These are phyloP conservation scores for Eurois occulta DNA, from an alignment of 2,888 invertebrate genomes.

Conservation along the genomic window DNA sequence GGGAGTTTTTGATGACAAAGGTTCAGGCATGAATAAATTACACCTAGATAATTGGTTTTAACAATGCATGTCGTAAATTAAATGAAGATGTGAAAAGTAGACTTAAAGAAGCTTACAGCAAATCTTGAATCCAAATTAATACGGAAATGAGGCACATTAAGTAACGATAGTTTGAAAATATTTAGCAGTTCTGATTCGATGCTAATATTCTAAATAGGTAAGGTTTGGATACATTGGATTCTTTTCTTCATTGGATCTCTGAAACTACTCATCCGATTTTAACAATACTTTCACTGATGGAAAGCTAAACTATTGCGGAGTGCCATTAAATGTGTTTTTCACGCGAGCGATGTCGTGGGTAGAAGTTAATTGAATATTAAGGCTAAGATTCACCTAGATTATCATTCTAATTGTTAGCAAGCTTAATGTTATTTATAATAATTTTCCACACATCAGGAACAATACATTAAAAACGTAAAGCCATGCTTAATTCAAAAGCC, in stretches of 20 bases:
- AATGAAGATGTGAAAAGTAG: neutral
- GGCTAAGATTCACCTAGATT: neutral
- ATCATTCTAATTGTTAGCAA: neutral
- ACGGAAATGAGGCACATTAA: neutral
- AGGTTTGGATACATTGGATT: too few species aligned
- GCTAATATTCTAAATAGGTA: neutral
- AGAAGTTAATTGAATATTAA: neutral
- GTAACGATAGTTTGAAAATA: neutral
- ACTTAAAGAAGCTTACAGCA: neutral
- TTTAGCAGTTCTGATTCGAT: neutral
- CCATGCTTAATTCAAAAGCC: constrained; percentile 34
- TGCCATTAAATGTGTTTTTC: neutral
- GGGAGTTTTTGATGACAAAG: neutral
- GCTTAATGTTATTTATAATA: neutral
- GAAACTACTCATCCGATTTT: neutral
- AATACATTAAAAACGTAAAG: neutral
- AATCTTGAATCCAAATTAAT: neutral
- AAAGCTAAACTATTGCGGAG: neutral
- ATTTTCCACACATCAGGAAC: neutral
- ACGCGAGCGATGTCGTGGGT: neutral
- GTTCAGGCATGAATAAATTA: neutral
- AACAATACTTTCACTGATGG: neutral
- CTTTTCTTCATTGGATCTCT: too few species aligned
- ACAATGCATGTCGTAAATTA: neutral
- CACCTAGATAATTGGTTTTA: neutral